A percentile compares a stretch with the other conserved stretches of the same genome.
Evolutionary conservation across 1,140 invertebrate species (phyloP).

Genomic region (Ericerus pela): DNA sequence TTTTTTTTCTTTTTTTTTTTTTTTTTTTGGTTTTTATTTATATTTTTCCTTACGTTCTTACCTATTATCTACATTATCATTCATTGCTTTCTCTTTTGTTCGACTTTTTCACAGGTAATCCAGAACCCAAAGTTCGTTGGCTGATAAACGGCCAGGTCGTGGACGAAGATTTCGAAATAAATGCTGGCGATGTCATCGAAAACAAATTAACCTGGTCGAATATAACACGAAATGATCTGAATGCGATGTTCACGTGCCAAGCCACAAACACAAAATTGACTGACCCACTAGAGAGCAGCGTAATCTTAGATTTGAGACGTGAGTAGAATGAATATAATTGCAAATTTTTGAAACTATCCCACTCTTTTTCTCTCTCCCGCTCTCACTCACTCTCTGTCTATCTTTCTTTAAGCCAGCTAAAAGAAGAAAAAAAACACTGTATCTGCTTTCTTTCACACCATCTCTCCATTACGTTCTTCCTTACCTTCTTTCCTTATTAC

Average conservation of each 20-base stretch:
- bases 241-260: constrained; percentile 67
- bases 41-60: too few relatives aligned
- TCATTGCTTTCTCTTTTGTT: too few relatives aligned
- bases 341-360: not conserved
- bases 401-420: too few relatives aligned
- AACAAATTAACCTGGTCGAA: constrained; percentile 59
- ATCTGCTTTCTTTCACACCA: too few relatives aligned
- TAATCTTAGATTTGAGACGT: constrained; percentile 66
- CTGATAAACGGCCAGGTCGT: constrained; percentile 56
- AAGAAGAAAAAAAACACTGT: too few relatives aligned
- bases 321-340: constrained; percentile 35
- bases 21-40: too few relatives aligned
- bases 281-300: constrained; percentile 53
- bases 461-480: too few relatives aligned
- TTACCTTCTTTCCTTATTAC: too few relatives aligned
- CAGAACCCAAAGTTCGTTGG: constrained; percentile 38
- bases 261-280: constrained; percentile 66
- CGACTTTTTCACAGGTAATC: constrained; percentile 33
- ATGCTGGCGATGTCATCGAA: constrained; percentile 67
- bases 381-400: too few relatives aligned
- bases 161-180: constrained; percentile 65
- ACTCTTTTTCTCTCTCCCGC: constrained; percentile 12
- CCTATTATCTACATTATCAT: too few relatives aligned
- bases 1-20: too few relatives aligned
- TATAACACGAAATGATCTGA: constrained; percentile 58